phyloP scores from a whole-genome alignment of 2,888 invertebrate genomes.

The Clunio marinus region DNA sequence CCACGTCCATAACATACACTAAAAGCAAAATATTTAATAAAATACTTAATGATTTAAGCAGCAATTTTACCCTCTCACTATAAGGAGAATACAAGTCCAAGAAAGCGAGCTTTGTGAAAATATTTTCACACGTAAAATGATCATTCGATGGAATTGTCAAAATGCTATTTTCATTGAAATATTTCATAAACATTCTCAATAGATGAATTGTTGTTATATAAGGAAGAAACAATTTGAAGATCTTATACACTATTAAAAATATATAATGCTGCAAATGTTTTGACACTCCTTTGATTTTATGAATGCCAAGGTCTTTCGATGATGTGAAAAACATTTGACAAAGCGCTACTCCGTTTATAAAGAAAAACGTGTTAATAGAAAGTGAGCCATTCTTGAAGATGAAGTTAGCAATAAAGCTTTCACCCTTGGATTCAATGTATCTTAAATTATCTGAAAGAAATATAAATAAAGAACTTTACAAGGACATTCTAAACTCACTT shows the following conservation, averaged over 20 bases:
- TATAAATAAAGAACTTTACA: too few species aligned
- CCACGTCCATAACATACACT: slow-evolving; percentile 83
- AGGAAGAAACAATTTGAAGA: slow-evolving; percentile 59
- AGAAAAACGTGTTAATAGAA: slow-evolving; percentile 60
- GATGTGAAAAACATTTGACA: slow-evolving; percentile 60
- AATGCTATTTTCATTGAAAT: slow-evolving; percentile 51
- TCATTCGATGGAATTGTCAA: slow-evolving; percentile 57
- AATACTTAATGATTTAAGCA: neutral
- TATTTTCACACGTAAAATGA: slow-evolving; percentile 56
- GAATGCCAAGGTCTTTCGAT: slow-evolving; percentile 53
- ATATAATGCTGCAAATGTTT: slow-evolving; percentile 55
- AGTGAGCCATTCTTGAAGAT: slow-evolving; percentile 56
- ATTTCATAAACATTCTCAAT: slow-evolving; percentile 53
- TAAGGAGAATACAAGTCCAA: slow-evolving; percentile 58
- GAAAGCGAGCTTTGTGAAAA: slow-evolving; percentile 64
- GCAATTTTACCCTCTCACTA: slow-evolving; percentile 56
- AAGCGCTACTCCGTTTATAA: slow-evolving; percentile 60
- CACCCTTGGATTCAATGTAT: slow-evolving; percentile 50
- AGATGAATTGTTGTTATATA: slow-evolving; percentile 58
- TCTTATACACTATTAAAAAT: slow-evolving; percentile 55
- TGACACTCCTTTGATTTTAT: slow-evolving; percentile 51
- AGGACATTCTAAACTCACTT: slow-evolving; percentile 38
- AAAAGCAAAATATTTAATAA: slow-evolving; percentile 40
- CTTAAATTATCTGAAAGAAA: slow-evolving; percentile 53
- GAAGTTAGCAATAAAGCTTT: slow-evolving; percentile 53